These are phyloP conservation scores for Xenopus tropicalis DNA, from an alignment of 2,113 vertebrate genomes.

Conservation along the genomic window DNA sequence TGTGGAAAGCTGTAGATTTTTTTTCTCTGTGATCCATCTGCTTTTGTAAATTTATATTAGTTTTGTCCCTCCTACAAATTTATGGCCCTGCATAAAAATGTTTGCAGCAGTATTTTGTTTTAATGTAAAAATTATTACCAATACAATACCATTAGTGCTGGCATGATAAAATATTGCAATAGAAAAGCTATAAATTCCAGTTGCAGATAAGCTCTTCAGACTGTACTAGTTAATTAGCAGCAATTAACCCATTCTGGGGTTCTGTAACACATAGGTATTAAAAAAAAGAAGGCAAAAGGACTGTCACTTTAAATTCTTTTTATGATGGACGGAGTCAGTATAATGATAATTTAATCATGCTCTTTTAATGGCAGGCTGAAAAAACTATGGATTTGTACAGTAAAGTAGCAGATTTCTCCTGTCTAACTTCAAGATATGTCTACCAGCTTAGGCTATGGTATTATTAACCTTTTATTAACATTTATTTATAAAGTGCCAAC, in stretches of 20 bases:
- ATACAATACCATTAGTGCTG: slow-evolving; percentile 35
- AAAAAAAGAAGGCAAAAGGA: too few species aligned
- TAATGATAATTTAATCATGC: too few species aligned
- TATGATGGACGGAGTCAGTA: too few species aligned
- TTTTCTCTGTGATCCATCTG: slow-evolving; percentile 13
- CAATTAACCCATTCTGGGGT: slow-evolving; percentile 10
- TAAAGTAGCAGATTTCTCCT: too few species aligned
- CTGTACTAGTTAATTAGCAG: slow-evolving; percentile 33
- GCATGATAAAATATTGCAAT: slow-evolving; percentile 22
- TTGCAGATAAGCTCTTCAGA: background rate
- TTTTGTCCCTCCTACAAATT: slow-evolving; percentile 32
- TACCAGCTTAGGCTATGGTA: too few species aligned
- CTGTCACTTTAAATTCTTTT: too few species aligned
- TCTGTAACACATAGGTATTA: background rate
- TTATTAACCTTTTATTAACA: too few species aligned
- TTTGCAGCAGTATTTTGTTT: slow-evolving; percentile 35
- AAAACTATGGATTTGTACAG: too few species aligned
- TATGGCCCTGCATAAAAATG: slow-evolving; percentile 28
- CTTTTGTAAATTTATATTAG: slow-evolving; percentile 16
- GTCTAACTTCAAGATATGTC: too few species aligned
- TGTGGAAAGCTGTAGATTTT: too few species aligned
- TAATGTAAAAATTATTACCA: slow-evolving; percentile 33
- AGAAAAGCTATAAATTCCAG: slow-evolving; percentile 22
- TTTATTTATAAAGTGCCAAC: too few species aligned
- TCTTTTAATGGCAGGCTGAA: too few species aligned